A percentile compares a stretch with the other conserved stretches of the same genome.
Evolutionary conservation across 2,888 invertebrate species (phyloP).

Genomic region (Zhuqinia jingwanae): DNA sequence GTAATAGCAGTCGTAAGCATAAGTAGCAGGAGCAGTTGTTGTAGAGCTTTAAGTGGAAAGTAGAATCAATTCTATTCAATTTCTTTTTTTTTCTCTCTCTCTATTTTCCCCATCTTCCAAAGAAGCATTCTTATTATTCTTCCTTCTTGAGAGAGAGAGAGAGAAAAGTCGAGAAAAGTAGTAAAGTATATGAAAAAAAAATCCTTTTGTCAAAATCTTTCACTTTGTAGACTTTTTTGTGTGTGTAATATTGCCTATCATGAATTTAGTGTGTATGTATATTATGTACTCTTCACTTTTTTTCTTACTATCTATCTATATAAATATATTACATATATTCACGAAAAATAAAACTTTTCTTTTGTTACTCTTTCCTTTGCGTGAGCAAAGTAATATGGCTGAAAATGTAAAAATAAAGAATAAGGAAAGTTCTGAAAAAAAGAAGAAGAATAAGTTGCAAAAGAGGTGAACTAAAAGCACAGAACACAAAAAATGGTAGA

Average conservation of each 20-base stretch:
- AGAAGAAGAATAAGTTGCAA: constrained; percentile 46
- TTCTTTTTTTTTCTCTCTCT: constrained; percentile 29
- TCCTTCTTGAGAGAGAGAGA: constrained; percentile 44
- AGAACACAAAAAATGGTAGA: neutral
- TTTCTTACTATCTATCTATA: constrained; percentile 17
- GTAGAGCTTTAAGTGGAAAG: constrained; percentile 62
- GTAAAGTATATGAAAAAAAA: constrained; percentile 61
- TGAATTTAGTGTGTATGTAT: constrained; percentile 68
- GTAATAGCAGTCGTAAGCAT: constrained; percentile 69
- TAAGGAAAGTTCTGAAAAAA: constrained; percentile 32
- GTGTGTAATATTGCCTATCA: constrained; percentile 58
- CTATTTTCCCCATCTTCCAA: constrained; percentile 27
- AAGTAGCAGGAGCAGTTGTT: constrained; percentile 59
- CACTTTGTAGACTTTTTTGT: constrained; percentile 66
- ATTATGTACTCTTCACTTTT: constrained; percentile 18
- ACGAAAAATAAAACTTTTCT: constrained; percentile 58
- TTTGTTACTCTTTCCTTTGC: constrained; percentile 72
- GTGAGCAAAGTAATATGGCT: constrained; percentile 65
- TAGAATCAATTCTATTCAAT: constrained; percentile 72
- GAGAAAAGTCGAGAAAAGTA: constrained; percentile 54
- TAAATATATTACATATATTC: constrained; percentile 56
- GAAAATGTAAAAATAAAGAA: constrained; percentile 56
- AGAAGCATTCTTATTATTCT: constrained; percentile 65
- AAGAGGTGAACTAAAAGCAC: constrained; percentile 60
- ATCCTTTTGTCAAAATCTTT: constrained; percentile 71